A percentile compares a stretch with the other conserved stretches of the same genome.
phyloP scores from a whole-genome alignment of 2,113 vertebrate genomes.

The Calyptommatus sinebrachiatus region DNA sequence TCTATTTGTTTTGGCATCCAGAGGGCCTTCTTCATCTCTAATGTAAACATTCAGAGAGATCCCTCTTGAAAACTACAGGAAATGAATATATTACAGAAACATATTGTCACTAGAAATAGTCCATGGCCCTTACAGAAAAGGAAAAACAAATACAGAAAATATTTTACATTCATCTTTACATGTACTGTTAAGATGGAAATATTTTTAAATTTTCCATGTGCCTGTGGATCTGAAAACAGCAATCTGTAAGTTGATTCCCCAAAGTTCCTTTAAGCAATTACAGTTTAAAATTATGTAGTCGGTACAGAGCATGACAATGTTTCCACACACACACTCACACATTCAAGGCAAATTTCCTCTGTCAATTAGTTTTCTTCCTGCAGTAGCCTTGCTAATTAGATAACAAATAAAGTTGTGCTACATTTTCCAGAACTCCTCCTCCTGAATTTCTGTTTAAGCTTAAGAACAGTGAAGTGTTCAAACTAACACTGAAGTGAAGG shows the following conservation, averaged over 20 bases:
- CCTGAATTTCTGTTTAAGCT: conserved; percentile 7
- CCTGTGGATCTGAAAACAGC: conserved; percentile 33
- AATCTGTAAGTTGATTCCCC: conserved; percentile 48
- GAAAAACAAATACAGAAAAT: conserved; percentile 26
- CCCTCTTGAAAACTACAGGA: neutral
- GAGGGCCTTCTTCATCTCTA: neutral
- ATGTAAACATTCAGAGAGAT: neutral
- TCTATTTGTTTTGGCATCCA: neutral
- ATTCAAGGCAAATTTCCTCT: conserved; percentile 33
- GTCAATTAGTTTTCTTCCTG: conserved; percentile 40
- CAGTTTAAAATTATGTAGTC: conserved; percentile 29
- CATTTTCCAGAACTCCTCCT: conserved; percentile 8
- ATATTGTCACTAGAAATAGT: neutral
- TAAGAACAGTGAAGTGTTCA: neutral
- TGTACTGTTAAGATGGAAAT: conserved; percentile 37
- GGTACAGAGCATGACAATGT: conserved; percentile 17
- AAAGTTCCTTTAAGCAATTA: conserved; percentile 41
- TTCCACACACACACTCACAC: conserved; percentile 28
- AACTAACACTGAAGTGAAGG: neutral
- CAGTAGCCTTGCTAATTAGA: conserved; percentile 49
- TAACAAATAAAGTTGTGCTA: conserved; percentile 25
- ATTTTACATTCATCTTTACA: conserved; percentile 49
- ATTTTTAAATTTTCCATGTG: conserved; percentile 43
- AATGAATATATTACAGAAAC: conserved; percentile 8
- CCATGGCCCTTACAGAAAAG: conserved; percentile 15